Conservation (phyloP, 2,113 vertebrate species). For the Carassius auratus region DNA sequence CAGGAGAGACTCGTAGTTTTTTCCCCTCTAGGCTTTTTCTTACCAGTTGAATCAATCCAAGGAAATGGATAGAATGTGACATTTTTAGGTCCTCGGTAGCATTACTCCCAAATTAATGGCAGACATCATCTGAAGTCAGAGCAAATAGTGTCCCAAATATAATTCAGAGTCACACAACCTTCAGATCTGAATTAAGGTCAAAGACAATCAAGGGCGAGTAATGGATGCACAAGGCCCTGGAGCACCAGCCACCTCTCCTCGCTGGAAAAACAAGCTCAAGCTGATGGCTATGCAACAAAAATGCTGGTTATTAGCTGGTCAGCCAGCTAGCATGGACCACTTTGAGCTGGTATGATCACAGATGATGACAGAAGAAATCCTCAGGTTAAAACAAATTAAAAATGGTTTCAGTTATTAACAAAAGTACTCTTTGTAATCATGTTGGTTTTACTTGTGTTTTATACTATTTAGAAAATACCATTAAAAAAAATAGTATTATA, state of each 20-base stretch:
- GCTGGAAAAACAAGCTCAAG: not conserved
- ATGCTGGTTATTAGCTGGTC: not conserved
- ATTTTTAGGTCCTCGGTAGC: constrained; percentile 12
- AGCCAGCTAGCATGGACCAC: not conserved
- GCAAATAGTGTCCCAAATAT: constrained; percentile 24
- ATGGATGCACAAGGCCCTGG: not conserved
- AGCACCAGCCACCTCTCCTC: not conserved
- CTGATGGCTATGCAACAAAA: not conserved
- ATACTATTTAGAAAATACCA: too few species aligned
- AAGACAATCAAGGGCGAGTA: constrained; percentile 14
- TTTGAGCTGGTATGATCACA: not conserved
- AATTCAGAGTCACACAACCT: not conserved
- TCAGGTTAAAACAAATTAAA: not conserved
- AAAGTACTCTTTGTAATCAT: too few species aligned
- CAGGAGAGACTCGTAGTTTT: not conserved
- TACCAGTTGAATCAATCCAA: constrained; percentile 26
- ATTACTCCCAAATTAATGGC: not conserved
- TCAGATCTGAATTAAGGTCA: constrained; percentile 15
- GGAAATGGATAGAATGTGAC: constrained; percentile 15
- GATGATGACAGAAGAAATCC: not conserved
- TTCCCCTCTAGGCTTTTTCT: constrained; percentile 12
- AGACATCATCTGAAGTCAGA: not conserved
- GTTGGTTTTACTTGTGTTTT: not conserved
- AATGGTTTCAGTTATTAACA: not conserved
- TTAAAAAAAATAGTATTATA: too few species aligned